These are phyloP conservation scores for Diploscapter pachys DNA, from an alignment of 1,140 invertebrate species.

Conservation along the genomic window DNA sequence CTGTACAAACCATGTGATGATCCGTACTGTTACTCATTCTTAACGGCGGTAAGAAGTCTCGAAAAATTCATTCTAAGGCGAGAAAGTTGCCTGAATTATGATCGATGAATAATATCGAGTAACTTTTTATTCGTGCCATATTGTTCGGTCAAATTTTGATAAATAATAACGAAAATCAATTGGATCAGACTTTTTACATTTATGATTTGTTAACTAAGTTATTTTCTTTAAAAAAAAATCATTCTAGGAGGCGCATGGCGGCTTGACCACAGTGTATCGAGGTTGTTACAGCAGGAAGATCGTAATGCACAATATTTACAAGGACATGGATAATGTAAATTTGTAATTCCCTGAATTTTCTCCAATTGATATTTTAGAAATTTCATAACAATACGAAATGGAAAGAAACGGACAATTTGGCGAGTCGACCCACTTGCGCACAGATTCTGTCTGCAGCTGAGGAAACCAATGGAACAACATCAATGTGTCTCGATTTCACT, in stretches of 20 bases:
- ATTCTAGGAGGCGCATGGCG: conserved; percentile 14
- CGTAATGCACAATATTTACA: conserved; percentile 28
- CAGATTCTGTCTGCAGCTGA: conserved; percentile 5
- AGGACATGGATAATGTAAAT: conserved; percentile 18
- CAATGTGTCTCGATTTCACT: conserved; percentile 17
- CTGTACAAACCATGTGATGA: conserved; percentile 16
- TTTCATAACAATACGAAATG: conserved; percentile 30
- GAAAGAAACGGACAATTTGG: conserved; percentile 17
- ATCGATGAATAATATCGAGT: background rate
- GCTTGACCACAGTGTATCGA: conserved; percentile 22
- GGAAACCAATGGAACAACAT: conserved; percentile 16
- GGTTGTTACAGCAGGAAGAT: conserved; percentile 28
- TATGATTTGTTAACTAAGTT: background rate
- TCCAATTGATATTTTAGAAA: conserved; percentile 6
- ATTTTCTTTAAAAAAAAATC: too few relatives aligned
- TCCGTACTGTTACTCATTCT: conserved; percentile 11
- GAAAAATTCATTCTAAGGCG: background rate
- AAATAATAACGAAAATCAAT: conserved; percentile 8
- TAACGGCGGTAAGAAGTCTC: background rate
- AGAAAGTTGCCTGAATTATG: background rate
- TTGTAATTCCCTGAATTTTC: background rate
- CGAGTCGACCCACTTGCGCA: conserved; percentile 14
- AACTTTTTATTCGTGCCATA: background rate
- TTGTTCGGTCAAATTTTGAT: background rate
- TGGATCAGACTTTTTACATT: background rate